Evolutionary conservation across 2,113 vertebrate genomes (phyloP), one percentile per base, ranked within the genome.

Genomic region (pig (Sus scrofa)): DNA sequence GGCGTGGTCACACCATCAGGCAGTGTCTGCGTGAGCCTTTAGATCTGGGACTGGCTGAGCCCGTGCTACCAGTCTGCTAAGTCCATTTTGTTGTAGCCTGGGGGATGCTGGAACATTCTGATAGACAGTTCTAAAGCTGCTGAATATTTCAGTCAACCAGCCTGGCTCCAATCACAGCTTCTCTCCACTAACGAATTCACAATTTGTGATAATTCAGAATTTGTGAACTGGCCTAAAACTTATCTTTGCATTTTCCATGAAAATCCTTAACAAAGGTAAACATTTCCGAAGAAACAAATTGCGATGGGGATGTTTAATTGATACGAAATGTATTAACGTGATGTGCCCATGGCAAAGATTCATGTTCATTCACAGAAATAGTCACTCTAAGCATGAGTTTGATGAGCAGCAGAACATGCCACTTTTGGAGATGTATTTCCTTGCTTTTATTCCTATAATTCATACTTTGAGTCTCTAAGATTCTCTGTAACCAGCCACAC

Each of bases 241-340:
- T 84, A 94, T 22, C 58, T 89, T 89, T 92, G 34, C 1, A 39
- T 70, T 95, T 94, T 54, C 54, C 27, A 16, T 54, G 22, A 67
- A 74, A 97, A 91, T 14, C 85, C 63, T 87, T 94, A 94, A 67
- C 19, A 74, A 93, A 90, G 37, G 34, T 87, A 95, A 60, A 91
- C 92, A 97, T 86, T 95, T 95, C 52, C 90, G 44, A 95, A 95
- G 62, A 34, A 92, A 97, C 44, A 81, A 27, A 44, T 65, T 54
- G 19, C 37, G 50, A 77, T 75, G 3, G 19, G 13, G 75, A 50
- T 96, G 56, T 44, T 89, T 87, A 96, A 89, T 82, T 93, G 79
- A 79, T 60, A 84, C 54, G 37, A 70, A 84, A 50, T 94, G 11
- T 94, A 85, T 92, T 58, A 81, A 62, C 32, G 60, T 68, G 26